Base-by-base conservation (phyloP, 53 echinoderm and acorn worm species). In the Pentamera pediparva region DNA sequence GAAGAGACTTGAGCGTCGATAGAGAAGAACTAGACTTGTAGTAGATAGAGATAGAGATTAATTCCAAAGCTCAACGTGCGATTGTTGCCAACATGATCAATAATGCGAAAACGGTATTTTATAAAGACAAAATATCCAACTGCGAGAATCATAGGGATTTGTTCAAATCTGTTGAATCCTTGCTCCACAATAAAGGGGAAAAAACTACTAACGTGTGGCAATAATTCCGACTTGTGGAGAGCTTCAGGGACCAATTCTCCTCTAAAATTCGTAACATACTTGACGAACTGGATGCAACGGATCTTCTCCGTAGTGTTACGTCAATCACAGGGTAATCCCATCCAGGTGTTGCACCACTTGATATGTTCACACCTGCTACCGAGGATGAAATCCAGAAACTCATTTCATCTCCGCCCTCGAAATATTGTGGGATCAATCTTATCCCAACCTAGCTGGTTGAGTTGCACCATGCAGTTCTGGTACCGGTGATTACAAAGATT, bases 111-210 rank as follows among this genome's bases (percentile, higher is more conserved):
- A 19, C 64, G 37, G 64, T 37, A 2, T 63, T 35, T 26, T 63
- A 35, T 26, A 63, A 37, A 37, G 11, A 63, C 4, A 63, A 63
- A 63, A 63, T 63, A 63, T 63, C 35, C 37, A 36, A n/a, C 37
- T 35, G 64, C 17, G 2, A 63, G 19, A 63, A 63, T 6, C 64
- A 63, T 20, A 63, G 39, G 64, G 64, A 32, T n/a, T 19, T 63
- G 36, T 63, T 63, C 35, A 63, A 63, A 63, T 35, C 35, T 35
- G 63, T 62, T 62, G 63, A 62, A 62, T 35, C 36, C 37, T 32
- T 62, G 32, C 63, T 62, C 63, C 63, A 62, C 35, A 62, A 62
- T 62, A 62, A 62, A 62, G 63, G 37, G 27, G 27, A 59, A 49
- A 21, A 3, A 2, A 49, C n/a, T n/a, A n/a, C n/a, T n/a, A n/a